A percentile compares a stretch with the other conserved stretches of the same genome.
These are phyloP conservation scores for Andricus curvator DNA, from an alignment of 2,888 invertebrate species.

Conservation along the genomic window DNA sequence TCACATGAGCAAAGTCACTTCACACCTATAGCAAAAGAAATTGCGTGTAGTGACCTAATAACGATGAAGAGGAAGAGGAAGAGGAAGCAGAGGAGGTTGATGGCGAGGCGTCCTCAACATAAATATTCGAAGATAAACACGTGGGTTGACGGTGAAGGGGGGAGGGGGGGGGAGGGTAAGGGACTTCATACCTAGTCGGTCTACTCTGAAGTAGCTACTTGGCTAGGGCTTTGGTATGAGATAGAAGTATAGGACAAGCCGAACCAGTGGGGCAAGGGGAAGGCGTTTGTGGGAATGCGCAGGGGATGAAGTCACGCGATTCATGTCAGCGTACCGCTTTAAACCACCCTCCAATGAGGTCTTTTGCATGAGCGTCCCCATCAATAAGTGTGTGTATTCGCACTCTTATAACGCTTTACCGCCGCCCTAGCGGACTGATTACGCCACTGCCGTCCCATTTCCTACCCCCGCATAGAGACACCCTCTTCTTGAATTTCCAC, in stretches of 20 bases:
- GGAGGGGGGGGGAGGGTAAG: too few species aligned
- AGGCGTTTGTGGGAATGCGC: conserved; percentile 43
- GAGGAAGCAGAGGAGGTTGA: not conserved
- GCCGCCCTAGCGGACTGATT: conserved; percentile 39
- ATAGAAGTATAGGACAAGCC: conserved; percentile 44
- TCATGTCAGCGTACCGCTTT: conserved; percentile 71
- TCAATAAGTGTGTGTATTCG: conserved; percentile 29
- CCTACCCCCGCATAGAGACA: not conserved
- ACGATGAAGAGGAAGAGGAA: conserved; percentile 42
- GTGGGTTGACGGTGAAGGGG: conserved; percentile 51
- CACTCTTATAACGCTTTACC: conserved; percentile 48
- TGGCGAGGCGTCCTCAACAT: conserved; percentile 57
- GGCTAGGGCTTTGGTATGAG: conserved; percentile 12
- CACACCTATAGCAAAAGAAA: conserved; percentile 44
- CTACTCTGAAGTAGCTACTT: conserved; percentile 9
- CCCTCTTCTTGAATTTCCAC: conserved; percentile 60
- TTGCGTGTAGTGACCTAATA: conserved; percentile 63
- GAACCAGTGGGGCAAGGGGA: conserved; percentile 42
- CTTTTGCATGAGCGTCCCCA: conserved; percentile 24
- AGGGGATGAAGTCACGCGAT: conserved; percentile 70
- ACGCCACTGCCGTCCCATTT: not conserved
- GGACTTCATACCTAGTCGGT: conserved; percentile 24
- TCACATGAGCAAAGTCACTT: not conserved
- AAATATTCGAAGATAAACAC: conserved; percentile 68
- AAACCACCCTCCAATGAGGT: conserved; percentile 62